Conservation (phyloP, 2,797 vertebrate genomes). For the Gorsachius magnificus region DNA sequence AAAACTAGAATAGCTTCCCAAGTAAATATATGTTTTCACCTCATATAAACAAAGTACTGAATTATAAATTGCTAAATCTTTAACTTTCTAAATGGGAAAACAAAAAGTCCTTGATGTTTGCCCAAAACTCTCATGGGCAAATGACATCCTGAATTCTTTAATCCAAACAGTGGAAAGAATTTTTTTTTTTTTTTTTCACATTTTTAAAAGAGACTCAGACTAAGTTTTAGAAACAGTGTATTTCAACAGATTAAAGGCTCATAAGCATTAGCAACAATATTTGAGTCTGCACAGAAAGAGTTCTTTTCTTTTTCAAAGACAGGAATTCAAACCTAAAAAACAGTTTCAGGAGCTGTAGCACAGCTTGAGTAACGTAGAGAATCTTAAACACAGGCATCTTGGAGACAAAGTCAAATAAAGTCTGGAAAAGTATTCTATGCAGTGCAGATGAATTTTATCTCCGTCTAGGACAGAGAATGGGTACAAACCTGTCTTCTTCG, state of each 20-base stretch:
- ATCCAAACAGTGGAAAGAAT: background rate
- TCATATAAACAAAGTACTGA: background rate
- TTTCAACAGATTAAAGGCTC: background rate
- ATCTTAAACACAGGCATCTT: background rate
- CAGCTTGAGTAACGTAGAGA: background rate
- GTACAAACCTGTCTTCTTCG: slow-evolving; percentile 54
- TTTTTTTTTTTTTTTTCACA: background rate
- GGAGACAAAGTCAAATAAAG: background rate
- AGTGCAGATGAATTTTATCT: background rate
- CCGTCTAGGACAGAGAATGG: background rate
- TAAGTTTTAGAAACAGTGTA: background rate
- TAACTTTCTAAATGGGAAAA: background rate
- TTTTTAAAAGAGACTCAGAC: background rate
- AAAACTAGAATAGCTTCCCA: background rate
- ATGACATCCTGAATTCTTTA: background rate
- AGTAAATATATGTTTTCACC: background rate
- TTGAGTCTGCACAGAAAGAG: background rate
- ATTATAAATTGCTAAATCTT: background rate
- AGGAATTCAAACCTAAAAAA: background rate
- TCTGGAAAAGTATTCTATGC: background rate
- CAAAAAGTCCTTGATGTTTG: background rate
- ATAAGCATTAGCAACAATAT: background rate
- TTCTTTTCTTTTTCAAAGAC: background rate
- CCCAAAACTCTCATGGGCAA: background rate
- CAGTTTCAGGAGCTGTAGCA: background rate